These are phyloP conservation scores for Drosophila villosipedis DNA, from an alignment of 2,888 invertebrate species.

Conservation along the genomic window DNA sequence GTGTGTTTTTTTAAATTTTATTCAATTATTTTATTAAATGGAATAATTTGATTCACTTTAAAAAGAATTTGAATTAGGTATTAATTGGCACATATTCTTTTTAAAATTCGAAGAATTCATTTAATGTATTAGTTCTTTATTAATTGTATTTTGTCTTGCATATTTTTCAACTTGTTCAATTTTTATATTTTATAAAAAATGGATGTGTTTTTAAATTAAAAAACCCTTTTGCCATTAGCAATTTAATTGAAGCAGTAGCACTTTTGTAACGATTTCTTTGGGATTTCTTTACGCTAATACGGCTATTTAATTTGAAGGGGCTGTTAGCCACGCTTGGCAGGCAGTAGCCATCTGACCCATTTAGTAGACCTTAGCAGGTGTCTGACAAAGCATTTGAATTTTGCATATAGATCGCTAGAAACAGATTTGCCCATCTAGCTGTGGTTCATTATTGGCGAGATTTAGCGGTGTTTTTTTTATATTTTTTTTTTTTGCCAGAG, in stretches of 20 bases:
- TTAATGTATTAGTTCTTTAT: not conserved
- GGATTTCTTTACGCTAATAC: slow-evolving; percentile 7
- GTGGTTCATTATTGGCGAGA: slow-evolving; percentile 20
- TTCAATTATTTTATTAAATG: slow-evolving; percentile 23
- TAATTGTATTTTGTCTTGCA: not conserved
- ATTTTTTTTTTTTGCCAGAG: slow-evolving; percentile 6
- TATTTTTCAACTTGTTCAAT: not conserved
- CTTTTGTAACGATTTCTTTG: slow-evolving; percentile 4
- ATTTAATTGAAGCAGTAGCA: not conserved
- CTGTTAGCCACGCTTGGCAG: slow-evolving; percentile 27
- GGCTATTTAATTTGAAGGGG: slow-evolving; percentile 27
- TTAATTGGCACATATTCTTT: not conserved
- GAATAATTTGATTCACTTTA: not conserved
- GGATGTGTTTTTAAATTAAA: not conserved
- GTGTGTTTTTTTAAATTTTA: slow-evolving; percentile 19
- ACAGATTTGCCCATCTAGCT: slow-evolving; percentile 21
- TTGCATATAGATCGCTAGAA: slow-evolving; percentile 17
- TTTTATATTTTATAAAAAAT: not conserved
- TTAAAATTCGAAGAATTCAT: not conserved
- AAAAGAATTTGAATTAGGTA: not conserved
- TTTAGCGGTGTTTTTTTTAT: slow-evolving; percentile 46
- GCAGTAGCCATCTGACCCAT: slow-evolving; percentile 44
- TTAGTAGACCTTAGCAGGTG: slow-evolving; percentile 36
- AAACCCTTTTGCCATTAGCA: not conserved
- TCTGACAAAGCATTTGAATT: slow-evolving; percentile 8